Conservation (phyloP, 2,113 vertebrate genomes). For the Pterocles orientalis region DNA sequence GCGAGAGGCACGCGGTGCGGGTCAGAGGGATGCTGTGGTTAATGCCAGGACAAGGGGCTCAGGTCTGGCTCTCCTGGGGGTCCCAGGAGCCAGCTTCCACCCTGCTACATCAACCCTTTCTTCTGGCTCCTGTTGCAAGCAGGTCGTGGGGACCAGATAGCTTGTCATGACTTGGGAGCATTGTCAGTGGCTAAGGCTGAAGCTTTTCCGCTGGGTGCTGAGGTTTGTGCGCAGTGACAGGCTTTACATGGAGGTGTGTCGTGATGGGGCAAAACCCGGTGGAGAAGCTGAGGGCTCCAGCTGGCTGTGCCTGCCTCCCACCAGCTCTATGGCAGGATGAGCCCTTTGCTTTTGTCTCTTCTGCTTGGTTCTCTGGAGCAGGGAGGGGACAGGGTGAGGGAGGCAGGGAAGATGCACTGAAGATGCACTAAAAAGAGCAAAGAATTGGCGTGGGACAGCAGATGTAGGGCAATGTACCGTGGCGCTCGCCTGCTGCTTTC, state of each 20-base stretch:
- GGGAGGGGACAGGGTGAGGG: neutral
- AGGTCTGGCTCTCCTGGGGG: neutral
- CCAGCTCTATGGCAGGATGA: neutral
- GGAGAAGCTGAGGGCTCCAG: neutral
- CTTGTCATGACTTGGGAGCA: neutral
- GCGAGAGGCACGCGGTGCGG: fast-evolving
- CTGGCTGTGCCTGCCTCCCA: neutral
- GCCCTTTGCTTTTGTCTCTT: neutral
- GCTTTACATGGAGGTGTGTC: neutral
- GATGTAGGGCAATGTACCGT: neutral
- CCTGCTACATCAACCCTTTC: neutral
- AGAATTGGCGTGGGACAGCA: neutral
- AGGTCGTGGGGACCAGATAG: neutral
- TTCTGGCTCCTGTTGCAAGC: neutral
- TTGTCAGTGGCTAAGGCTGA: neutral
- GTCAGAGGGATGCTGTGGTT: neutral
- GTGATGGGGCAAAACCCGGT: neutral
- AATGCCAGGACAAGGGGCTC: neutral
- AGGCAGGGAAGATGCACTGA: neutral
- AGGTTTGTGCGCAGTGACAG: neutral
- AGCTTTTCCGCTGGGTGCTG: neutral
- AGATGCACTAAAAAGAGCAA: neutral
- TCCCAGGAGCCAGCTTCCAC: neutral
- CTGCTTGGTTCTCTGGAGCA: neutral
- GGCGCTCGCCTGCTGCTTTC: neutral